Evolutionary conservation across 2,113 vertebrate species (phyloP).

Genomic region (Poeciliopsis turrubarensis): DNA sequence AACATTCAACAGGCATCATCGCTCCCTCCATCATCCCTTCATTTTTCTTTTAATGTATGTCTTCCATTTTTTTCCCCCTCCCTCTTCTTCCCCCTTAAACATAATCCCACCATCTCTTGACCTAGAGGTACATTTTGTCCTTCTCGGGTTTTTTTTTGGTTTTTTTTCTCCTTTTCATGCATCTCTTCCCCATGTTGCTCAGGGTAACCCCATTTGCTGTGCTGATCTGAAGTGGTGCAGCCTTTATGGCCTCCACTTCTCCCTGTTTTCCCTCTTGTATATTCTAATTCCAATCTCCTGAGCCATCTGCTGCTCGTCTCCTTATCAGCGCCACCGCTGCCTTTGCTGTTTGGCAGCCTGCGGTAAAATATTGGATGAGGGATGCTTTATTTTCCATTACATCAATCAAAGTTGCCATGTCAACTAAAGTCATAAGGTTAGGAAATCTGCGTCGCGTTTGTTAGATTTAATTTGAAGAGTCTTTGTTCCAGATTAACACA

Average conservation of each 20-base stretch:
- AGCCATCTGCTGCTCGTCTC: constrained; percentile 66
- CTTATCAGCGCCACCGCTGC: constrained; percentile 48
- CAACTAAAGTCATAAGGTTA: constrained; percentile 9
- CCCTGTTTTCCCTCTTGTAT: constrained; percentile 65
- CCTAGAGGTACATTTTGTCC: constrained; percentile 69
- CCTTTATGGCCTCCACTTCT: constrained; percentile 71
- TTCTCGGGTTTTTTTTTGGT: constrained; percentile 53
- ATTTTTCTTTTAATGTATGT: not conserved
- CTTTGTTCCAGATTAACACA: not conserved
- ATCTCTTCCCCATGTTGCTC: constrained; percentile 53
- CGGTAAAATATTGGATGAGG: constrained; percentile 30
- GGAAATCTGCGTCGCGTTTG: too few relatives aligned
- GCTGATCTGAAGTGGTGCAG: constrained; percentile 79
- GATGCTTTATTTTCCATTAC: not conserved
- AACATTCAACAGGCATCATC: constrained; percentile 77
- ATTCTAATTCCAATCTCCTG: constrained; percentile 71
- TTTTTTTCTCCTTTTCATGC: constrained; percentile 1
- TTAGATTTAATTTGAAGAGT: not conserved
- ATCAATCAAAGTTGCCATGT: constrained; percentile 26
- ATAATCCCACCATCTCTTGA: constrained; percentile 60
- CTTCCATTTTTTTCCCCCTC: constrained; percentile 33
- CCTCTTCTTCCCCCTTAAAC: constrained; percentile 3
- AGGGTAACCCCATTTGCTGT: constrained; percentile 80
- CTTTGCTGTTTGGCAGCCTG: constrained; percentile 59
- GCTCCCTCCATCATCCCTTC: constrained; percentile 26